Evolutionary conservation across 2,797 vertebrate genomes (phyloP), one percentile per base, ranked within the genome.

Genomic region (Phalloptychus januarius): DNA sequence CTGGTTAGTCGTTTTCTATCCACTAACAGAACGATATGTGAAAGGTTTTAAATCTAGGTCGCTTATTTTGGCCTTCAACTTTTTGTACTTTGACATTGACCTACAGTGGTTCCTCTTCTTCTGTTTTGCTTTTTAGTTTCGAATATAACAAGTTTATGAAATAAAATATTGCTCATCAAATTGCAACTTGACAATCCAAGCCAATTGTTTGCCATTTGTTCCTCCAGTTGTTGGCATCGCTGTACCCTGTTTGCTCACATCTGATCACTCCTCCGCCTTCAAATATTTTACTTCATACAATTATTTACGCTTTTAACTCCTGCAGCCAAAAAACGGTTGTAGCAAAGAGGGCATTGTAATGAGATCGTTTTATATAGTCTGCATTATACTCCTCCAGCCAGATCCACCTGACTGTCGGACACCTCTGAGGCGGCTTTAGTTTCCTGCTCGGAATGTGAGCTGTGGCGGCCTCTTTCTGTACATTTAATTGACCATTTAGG

Each of bases 1-100:
- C 96, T 98, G 97, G 97, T 98, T 92, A n/a, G 91, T 85, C 8
- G 2, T 38, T 33, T 74, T 65, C 50, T 48, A 1, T 3, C 42
- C 38, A 25, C 7, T 2, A 61, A 31, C 8, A 61, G 12, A 18
- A 36, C 6, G 7, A 63, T 63, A 2, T 16, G 6, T 63, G 31
- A 33, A 13, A 31, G 56, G 13, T 28, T 58, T 31, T 1, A 15
- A 31, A 58, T 58, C 12, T 7, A 15, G 28, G 28, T 31, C 28
- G 56, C 56, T 31, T 28, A 58, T 58, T 58, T 58, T 58, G 56
- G 12, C n/a, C 28, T 31, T 33, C 31, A 20, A 36, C 16, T 0
- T 63, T 63, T 18, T 63, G 31, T 16, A 63, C 31, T 31, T 58
- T 36, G 8, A 63, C 36, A 18, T 36, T 63, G 58, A 61, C 58